Percentiles rank a stretch among this genome's conserved stretches.
Evolutionary conservation across 2,888 invertebrate genomes (phyloP).

Genomic region (Lypha dubia): DNA sequence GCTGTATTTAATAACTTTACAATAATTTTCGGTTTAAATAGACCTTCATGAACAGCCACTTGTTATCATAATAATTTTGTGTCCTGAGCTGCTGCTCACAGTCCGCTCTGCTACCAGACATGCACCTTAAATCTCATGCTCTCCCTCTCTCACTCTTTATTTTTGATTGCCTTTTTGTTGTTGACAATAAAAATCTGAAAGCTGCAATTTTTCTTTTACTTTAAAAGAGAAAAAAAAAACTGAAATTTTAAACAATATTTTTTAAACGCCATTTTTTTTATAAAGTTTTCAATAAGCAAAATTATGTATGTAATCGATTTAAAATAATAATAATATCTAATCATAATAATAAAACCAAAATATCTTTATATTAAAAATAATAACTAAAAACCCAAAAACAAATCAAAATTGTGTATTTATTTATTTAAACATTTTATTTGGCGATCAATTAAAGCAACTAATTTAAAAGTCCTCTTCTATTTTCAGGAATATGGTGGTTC

Average conservation of each 20-base stretch:
- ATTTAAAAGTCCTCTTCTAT: slow-evolving; percentile 34
- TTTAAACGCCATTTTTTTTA: slow-evolving; percentile 2
- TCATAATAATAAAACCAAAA: slow-evolving; percentile 21
- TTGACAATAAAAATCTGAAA: neutral
- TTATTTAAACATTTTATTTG: slow-evolving; percentile 17
- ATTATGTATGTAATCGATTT: slow-evolving; percentile 33
- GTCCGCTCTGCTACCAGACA: too few species aligned
- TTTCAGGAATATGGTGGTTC: slow-evolving; percentile 46
- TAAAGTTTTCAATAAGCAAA: slow-evolving; percentile 2
- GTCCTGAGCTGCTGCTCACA: too few species aligned
- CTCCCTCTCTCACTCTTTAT: too few species aligned
- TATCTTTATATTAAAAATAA: slow-evolving; percentile 54
- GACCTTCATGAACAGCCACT: too few species aligned
- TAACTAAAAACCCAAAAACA: slow-evolving; percentile 47
- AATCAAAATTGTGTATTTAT: slow-evolving; percentile 65
- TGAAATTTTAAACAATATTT: neutral
- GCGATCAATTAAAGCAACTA: neutral
- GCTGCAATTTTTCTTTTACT: neutral
- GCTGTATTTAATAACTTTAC: too few species aligned
- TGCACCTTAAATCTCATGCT: too few species aligned
- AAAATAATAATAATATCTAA: slow-evolving; percentile 28
- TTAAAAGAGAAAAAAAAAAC: too few species aligned
- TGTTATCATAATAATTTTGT: too few species aligned
- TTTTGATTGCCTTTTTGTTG: neutral
- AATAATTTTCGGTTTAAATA: too few species aligned